These are phyloP conservation scores for Monochamus saltuarius DNA, from an alignment of 1,140 invertebrate genomes.

Conservation along the genomic window DNA sequence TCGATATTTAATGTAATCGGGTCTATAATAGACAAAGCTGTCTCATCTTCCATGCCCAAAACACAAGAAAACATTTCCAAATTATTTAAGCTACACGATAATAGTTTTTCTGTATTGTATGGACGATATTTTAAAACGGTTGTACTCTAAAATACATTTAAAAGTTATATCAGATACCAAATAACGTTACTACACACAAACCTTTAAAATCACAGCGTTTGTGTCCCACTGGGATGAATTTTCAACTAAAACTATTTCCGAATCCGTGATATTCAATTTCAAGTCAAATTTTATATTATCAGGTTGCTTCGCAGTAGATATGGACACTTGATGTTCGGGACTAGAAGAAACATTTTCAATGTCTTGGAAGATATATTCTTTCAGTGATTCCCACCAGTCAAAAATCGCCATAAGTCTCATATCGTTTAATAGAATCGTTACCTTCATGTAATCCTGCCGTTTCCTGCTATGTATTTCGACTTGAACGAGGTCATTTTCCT, in stretches of 20 bases:
- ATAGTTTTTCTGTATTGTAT: constrained; percentile 67
- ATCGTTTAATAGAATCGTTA: constrained; percentile 91
- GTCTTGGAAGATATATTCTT: constrained; percentile 71
- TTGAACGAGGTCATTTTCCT: constrained; percentile 65
- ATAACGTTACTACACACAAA: constrained; percentile 41
- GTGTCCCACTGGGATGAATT: constrained; percentile 84
- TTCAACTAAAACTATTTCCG: constrained; percentile 92
- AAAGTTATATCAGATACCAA: neutral
- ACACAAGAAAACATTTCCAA: constrained; percentile 94
- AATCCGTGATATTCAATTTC: constrained; percentile 93
- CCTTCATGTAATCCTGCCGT: constrained; percentile 69
- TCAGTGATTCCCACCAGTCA: constrained; percentile 88
- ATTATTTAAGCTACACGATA: constrained; percentile 86
- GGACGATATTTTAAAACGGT: constrained; percentile 82
- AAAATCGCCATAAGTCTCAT: constrained; percentile 93
- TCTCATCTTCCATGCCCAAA: constrained; percentile 88
- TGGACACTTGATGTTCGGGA: constrained; percentile 33
- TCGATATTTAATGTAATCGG: constrained; percentile 82
- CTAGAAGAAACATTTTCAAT: constrained; percentile 38
- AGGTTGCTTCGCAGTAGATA: constrained; percentile 25
- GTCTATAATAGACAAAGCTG: constrained; percentile 94
- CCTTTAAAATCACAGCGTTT: constrained; percentile 92
- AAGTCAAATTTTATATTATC: constrained; percentile 69
- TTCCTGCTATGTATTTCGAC: constrained; percentile 82
- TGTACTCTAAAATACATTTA: constrained; percentile 65